Percentiles rank a stretch among this genome's conserved stretches.
Evolutionary conservation across 2,888 invertebrate species (phyloP).

Genomic region (Phrixothrix hirtus): DNA sequence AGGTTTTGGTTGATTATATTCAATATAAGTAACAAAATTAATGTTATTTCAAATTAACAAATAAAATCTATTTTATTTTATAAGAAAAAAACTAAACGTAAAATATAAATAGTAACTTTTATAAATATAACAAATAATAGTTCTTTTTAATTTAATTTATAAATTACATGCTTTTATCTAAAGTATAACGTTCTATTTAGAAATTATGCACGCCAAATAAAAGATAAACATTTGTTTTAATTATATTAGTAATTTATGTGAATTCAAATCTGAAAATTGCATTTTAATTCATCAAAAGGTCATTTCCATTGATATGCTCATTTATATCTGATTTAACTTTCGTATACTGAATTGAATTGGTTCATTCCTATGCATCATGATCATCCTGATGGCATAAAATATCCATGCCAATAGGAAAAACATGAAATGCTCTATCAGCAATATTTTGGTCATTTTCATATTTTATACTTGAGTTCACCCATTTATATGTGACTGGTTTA

Average conservation of each 20-base stretch:
- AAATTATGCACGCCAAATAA: no score
- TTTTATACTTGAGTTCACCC: constrained; percentile 19
- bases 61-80: no score
- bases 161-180: no score
- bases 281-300: constrained; percentile 5
- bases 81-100: no score
- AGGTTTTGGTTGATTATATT: no score
- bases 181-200: no score
- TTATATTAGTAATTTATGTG: neutral
- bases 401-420: constrained; percentile 20
- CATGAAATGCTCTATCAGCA: constrained; percentile 26
- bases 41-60: no score
- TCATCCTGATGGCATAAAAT: constrained; percentile 3
- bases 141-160: no score
- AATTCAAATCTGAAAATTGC: constrained; percentile 2
- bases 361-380: constrained; percentile 9
- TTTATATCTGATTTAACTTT: constrained; percentile 15
- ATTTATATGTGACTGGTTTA: constrained; percentile 15
- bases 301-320: neutral
- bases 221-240: neutral
- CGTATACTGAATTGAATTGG: constrained; percentile 15
- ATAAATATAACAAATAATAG: no score
- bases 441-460: constrained; percentile 32
- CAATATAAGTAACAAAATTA: no score
- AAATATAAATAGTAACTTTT: no score